Conservation (phyloP, 2,113 vertebrate species). For the Lagenorhynchus albirostris region DNA sequence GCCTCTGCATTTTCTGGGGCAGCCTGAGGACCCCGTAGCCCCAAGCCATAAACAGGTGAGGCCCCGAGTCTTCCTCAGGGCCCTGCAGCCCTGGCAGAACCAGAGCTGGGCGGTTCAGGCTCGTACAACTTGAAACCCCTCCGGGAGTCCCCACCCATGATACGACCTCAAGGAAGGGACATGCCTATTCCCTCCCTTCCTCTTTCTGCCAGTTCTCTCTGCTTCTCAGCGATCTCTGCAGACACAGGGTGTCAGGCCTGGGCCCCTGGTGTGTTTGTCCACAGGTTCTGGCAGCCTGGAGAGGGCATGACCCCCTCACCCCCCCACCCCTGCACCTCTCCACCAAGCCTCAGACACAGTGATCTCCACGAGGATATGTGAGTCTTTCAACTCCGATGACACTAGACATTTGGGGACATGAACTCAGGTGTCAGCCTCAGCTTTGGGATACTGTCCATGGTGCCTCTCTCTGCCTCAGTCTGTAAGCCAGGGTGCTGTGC, state of each 20-base stretch:
- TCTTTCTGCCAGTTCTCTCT: not conserved
- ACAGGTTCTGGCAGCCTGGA: not conserved
- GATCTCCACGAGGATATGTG: accelerated
- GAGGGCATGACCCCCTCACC: not conserved
- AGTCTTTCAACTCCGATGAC: not conserved
- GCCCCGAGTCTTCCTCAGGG: not conserved
- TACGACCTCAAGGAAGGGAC: not conserved
- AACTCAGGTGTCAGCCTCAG: not conserved
- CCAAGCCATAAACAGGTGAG: accelerated
- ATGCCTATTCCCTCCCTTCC: not conserved
- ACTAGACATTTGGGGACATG: accelerated
- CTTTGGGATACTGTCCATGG: not conserved
- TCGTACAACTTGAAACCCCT: accelerated
- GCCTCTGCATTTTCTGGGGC: not conserved
- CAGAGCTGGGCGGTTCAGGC: not conserved
- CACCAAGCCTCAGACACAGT: not conserved
- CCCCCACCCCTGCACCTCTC: not conserved
- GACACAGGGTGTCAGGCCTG: not conserved
- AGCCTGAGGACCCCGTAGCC: not conserved
- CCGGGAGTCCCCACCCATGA: not conserved
- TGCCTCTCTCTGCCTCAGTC: not conserved
- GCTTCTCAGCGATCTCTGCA: not conserved
- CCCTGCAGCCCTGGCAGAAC: not conserved
- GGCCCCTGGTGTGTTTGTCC: not conserved
- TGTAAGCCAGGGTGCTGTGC: not conserved